phyloP scores from a whole-genome alignment of 2,888 invertebrate genomes.

The Atrina japonica region DNA sequence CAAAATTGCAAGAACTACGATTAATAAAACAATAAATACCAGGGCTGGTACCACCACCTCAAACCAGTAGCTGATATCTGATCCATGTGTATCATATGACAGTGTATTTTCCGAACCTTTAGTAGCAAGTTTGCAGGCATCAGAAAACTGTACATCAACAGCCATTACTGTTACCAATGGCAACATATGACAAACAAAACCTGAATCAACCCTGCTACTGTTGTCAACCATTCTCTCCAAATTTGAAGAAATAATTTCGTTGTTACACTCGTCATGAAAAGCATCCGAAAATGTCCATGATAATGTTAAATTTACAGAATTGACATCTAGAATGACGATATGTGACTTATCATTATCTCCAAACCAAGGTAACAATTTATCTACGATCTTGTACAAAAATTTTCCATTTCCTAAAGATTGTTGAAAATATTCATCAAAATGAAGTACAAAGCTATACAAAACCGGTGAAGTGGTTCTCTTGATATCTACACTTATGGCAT shows the following conservation, averaged over 20 bases:
- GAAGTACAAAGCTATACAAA: constrained; percentile 22
- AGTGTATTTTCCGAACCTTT: not conserved
- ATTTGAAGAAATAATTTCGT: not conserved
- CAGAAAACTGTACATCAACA: not conserved
- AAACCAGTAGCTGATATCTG: constrained; percentile 49
- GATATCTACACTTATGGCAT: constrained; percentile 54
- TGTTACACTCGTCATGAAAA: not conserved
- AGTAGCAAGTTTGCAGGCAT: not conserved
- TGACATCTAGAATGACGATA: not conserved
- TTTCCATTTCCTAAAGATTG: constrained; percentile 38
- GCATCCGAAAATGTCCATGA: too few species aligned
- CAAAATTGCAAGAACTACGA: constrained; percentile 49
- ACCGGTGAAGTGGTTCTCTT: not conserved
- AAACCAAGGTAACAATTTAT: constrained; percentile 4
- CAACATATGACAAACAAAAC: constrained; percentile 13
- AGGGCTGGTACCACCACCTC: constrained; percentile 55
- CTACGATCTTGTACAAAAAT: constrained; percentile 41
- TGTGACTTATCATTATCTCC: not conserved
- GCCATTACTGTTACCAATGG: constrained; percentile 7
- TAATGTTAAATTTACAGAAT: too few species aligned
- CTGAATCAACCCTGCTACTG: not conserved
- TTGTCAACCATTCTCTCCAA: not conserved
- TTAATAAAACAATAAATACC: constrained; percentile 48
- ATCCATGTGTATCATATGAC: not conserved
- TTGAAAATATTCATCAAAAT: constrained; percentile 22